Evolutionary conservation across 2,888 invertebrate genomes (phyloP).

Genomic region (Nomada fucata): DNA sequence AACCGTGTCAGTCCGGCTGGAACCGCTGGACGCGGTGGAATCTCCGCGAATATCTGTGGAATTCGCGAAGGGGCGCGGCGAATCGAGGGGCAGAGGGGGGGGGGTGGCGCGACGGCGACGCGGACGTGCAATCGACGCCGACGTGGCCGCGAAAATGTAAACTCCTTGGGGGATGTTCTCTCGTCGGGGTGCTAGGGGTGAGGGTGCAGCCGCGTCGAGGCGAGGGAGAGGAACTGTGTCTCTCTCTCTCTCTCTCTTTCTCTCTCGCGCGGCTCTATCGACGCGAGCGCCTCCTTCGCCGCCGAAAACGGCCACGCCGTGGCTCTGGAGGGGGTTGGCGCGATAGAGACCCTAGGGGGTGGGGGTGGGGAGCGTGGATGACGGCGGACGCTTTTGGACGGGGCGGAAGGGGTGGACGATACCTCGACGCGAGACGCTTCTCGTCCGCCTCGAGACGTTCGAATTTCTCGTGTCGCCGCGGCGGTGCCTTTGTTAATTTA

Average conservation of each 20-base stretch:
- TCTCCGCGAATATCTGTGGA: background rate
- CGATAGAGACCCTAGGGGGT: background rate
- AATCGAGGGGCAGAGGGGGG: background rate
- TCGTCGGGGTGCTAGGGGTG: constrained; percentile 29
- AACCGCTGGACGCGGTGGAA: background rate
- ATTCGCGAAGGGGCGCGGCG: background rate
- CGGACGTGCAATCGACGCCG: constrained; percentile 20
- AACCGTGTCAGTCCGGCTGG: background rate
- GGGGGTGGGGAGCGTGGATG: constrained; percentile 25
- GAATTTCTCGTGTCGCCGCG: no score
- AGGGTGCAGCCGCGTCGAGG: constrained; percentile 44
- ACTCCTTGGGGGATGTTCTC: constrained; percentile 45
- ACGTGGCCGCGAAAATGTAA: constrained; percentile 52
- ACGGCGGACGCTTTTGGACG: background rate
- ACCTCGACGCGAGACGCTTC: no score
- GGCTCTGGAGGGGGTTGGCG: constrained; percentile 33
- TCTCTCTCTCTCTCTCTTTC: background rate
- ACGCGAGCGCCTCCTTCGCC: constrained; percentile 83
- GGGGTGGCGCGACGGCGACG: background rate
- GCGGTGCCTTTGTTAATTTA: background rate
- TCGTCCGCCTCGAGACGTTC: no score
- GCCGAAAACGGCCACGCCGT: constrained; percentile 67
- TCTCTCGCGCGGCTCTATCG: constrained; percentile 81
- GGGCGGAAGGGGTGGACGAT: no score
- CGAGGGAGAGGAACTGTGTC: constrained; percentile 40